These are phyloP conservation scores for Oxytorus armatus DNA, from an alignment of 2,888 invertebrate species.

Conservation along the genomic window DNA sequence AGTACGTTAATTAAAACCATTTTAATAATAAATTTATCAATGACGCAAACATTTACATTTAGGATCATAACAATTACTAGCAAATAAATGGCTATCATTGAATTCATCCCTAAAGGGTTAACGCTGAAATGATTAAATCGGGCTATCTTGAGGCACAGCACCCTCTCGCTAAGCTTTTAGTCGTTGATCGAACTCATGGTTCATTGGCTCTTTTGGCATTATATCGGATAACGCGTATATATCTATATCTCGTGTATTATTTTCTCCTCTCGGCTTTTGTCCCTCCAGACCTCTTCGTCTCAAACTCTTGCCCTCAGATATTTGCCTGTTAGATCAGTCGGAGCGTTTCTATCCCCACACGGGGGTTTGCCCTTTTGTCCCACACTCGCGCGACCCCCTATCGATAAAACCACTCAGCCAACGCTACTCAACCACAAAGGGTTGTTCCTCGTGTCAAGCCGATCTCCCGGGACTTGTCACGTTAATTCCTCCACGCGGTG, in stretches of 20 bases:
- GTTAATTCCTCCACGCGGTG: constrained; percentile 56
- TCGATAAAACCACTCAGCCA: constrained; percentile 66
- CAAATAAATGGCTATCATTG: not conserved
- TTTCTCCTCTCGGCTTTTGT: constrained; percentile 4
- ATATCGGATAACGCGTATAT: constrained; percentile 30
- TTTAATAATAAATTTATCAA: too few species aligned
- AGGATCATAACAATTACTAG: not conserved
- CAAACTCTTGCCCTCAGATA: not conserved
- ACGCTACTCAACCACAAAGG: constrained; percentile 49
- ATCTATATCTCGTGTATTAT: constrained; percentile 18
- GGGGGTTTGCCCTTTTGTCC: constrained; percentile 48
- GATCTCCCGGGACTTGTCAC: constrained; percentile 30
- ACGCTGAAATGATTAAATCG: constrained; percentile 14
- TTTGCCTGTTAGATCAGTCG: constrained; percentile 34
- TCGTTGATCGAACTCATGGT: constrained; percentile 20
- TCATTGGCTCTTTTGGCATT: constrained; percentile 13
- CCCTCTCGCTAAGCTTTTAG: too few species aligned
- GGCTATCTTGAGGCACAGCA: not conserved
- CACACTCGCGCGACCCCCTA: constrained; percentile 56
- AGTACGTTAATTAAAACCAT: too few species aligned
- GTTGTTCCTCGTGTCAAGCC: constrained; percentile 42
- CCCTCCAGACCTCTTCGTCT: constrained; percentile 2
- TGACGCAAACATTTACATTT: too few species aligned
- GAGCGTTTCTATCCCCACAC: too few species aligned
- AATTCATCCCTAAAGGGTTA: not conserved